A percentile compares a stretch with the other conserved stretches of the same genome.
These are phyloP conservation scores for Xylota sylvarum DNA, from an alignment of 2,888 invertebrate species.

Conservation along the genomic window DNA sequence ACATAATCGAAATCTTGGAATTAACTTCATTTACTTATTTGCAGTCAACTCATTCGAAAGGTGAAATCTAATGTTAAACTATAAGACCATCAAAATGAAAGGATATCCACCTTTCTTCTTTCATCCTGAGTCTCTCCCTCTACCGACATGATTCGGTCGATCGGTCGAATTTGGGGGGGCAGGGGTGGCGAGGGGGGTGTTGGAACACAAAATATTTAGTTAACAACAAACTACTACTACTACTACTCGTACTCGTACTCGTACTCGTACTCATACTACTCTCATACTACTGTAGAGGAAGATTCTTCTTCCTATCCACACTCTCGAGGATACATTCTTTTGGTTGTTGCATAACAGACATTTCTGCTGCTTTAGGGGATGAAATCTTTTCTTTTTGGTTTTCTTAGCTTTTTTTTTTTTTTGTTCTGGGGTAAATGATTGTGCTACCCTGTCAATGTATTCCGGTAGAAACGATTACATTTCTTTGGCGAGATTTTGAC, in stretches of 20 bases:
- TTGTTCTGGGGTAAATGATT: constrained; percentile 31
- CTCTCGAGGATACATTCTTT: background rate
- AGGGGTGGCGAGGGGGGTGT: background rate
- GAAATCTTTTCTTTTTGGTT: background rate
- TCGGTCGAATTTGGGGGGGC: too few relatives aligned
- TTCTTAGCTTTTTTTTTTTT: background rate
- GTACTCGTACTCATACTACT: too few relatives aligned
- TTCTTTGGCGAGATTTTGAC: constrained; percentile 18
- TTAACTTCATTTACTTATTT: constrained; percentile 19
- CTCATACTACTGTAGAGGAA: background rate
- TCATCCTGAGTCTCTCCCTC: too few relatives aligned
- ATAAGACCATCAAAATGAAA: constrained; percentile 2
- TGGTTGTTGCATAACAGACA: constrained; percentile 17
- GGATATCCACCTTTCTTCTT: background rate
- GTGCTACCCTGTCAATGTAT: constrained; percentile 14
- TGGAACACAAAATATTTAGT: constrained; percentile 4
- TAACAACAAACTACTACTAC: background rate
- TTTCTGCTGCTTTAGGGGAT: constrained; percentile 14
- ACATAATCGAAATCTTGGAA: constrained; percentile 21
- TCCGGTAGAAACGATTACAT: constrained; percentile 25
- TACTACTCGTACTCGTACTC: too few relatives aligned
- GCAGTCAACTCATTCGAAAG: constrained; percentile 34
- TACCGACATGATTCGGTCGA: too few relatives aligned
- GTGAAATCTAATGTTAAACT: constrained; percentile 26
- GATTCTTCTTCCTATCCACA: background rate